Base-by-base conservation (phyloP, 2,888 invertebrate species). In the Drosophila siamana region DNA sequence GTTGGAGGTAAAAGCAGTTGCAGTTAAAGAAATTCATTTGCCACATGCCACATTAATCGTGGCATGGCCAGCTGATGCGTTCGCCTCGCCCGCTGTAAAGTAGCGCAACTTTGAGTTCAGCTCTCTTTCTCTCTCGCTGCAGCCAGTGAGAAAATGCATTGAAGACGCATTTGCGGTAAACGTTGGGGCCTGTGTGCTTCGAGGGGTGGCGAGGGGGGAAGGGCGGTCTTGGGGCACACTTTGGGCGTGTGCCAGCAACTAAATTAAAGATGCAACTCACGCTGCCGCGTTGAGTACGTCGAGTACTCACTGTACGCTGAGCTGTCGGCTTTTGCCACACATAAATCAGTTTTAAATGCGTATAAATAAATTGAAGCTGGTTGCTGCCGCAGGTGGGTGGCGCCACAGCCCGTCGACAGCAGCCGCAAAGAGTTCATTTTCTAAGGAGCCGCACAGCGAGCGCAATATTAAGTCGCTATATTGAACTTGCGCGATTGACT, bases 261-360 rank as follows among this genome's bases (percentile, higher is more conserved):
- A 86, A 83, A 83, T 83, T 82, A 86, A 83, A 80, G 80, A 83
- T 82, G 77, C 86, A 82, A 52, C 81, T 73, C 75, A 82, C 72
- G 80, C 69, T 50, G 68, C 57, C 63, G 46, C 33, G 38, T 26
- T 16, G 48, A 57, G 59, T 54, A 47, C n/a, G 59, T 46, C 15
- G 46, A 46, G 56, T 38, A 36, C n/a, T 44, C 15, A 36, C 24
- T 13, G 46, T 16, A 33, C 43, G 61, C 56, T 50, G 59, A 66
- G 65, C 74, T 74, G 73, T 71, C 68, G 69, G 55, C 44, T 52
- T 46, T 64, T 60, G 57, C 84, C 79, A 59, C 71, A 71, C 82
- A 85, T 85, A 85, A 85, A 85, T 85, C 85, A 85, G 85, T 76
- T 85, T 82, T 78, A 84, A 85, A 84, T 86, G 74, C 84, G 73